Base-by-base conservation (phyloP, 2,888 invertebrate genomes). In the Hemaris fuciformis region DNA sequence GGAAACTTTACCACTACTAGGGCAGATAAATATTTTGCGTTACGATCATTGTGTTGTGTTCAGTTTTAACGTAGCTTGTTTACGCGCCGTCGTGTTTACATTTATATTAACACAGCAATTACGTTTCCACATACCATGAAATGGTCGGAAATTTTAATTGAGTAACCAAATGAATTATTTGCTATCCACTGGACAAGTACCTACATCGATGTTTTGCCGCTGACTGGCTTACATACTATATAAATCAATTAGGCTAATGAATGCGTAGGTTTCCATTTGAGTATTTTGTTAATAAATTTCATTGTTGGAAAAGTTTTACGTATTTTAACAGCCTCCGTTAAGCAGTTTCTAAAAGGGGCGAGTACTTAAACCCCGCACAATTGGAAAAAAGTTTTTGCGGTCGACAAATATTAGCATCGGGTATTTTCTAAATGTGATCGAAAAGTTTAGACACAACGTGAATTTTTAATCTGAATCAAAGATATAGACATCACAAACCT, bases 51-150 rank as follows among this genome's bases (percentile, higher is more conserved):
- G n/a, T n/a, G 3, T 27, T 68, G 72, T 53, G 10, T 27, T 31
- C 48, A 25, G 2, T 53, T 53, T 70, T 70, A 67, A 74, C 71
- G 68, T 74, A 66, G 70, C 66, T 73, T 93, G 87, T 72, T 94
- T 58, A 58, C 34, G 63, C 66, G 64, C 66, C 61, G 64, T 66
- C 65, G 62, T 59, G 64, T 65, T 62, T 62, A 62, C 67, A 68
- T 62, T 53, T 15, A 27, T 53, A 53, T 53, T 27, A 53, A 53
- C 48, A 8, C 8, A 27, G 27, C 48, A 53, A 53, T 53, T 53
- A 53, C n/a, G 48, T 27, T 27, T 48, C 27, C 48, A 48, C 27
- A 48, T 53, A 53, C 18, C 7, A 27, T 27, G 27, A 27, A 53
- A 53, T 25, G 46, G 46, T 38, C 48, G 15, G 53, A 34, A 56